Base-by-base conservation (phyloP, 2,888 invertebrate species). In the Melanostoma mellinum region DNA sequence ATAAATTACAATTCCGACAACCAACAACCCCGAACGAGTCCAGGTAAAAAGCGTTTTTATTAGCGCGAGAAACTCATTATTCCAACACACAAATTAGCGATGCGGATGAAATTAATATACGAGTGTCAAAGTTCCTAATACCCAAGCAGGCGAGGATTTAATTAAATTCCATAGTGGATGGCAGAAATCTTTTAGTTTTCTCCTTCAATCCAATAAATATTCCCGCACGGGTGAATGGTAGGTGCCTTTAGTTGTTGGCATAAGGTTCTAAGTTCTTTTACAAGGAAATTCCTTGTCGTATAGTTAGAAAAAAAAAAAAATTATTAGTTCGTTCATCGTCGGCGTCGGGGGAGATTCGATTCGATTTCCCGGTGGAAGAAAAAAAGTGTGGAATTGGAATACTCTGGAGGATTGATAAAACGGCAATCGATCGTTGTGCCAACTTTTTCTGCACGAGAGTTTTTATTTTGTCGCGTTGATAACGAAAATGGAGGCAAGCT, bases 21-120 rank as follows among this genome's bases (percentile, higher is more conserved):
- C 20, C 35, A 63, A 9, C 48, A 20, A 8, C 32, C 42, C 40
- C 38, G 4, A 33, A 55, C 61, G 68, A 58, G 58, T 60, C 58
- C 77, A 65, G 32, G 58, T 48, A 42, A 69, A 40, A 69, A 46
- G 52, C 38, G 44, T 38, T 63, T 48, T n/a, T 3, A 10, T 48
- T 2, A 38, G 68, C 33, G 32, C 53, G 10, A 33, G 10, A 72
- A 65, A 38, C 53, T 78, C 73, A 65, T 82, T 78, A 74, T 78
- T 69, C 65, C 46, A 65, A 48, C 69, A 82, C 48, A 77, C 52
- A 78, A 82, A 77, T 82, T 78, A 74, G 78, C 76, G 76, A 76
- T 76, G 76, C 81, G 67, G 67, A 72, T 72, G 38, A 67, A 80
- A 71, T 76, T 73, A 73, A 63, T 58, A 65, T 42, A 56, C 33